phyloP scores from a whole-genome alignment of 2,888 invertebrate species.

The Tribolium freemani region DNA sequence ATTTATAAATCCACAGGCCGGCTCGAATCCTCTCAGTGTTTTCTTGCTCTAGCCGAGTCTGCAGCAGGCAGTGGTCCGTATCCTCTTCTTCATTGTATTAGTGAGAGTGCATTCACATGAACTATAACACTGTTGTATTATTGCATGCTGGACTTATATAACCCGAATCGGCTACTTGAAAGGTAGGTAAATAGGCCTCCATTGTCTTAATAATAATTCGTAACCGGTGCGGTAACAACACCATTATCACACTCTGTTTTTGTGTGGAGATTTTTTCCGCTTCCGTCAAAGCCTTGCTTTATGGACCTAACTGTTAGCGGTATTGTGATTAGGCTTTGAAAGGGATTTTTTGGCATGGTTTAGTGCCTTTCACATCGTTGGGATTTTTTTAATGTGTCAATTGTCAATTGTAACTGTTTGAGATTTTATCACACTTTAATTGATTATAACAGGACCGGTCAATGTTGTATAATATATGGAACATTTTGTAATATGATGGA shows the following conservation, averaged over 20 bases:
- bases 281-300: too few species aligned
- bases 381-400: too few species aligned
- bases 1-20: slow-evolving; percentile 39
- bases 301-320: too few species aligned
- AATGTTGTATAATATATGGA: too few species aligned
- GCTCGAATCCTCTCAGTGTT: slow-evolving; percentile 40
- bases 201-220: slow-evolving; percentile 6
- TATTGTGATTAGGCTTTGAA: too few species aligned
- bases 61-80: slow-evolving; percentile 25
- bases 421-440: too few species aligned
- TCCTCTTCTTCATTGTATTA: slow-evolving; percentile 21
- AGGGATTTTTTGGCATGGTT: too few species aligned
- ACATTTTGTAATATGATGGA: too few species aligned
- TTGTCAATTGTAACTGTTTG: too few species aligned
- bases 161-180: slow-evolving; percentile 5
- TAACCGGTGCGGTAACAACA: not conserved
- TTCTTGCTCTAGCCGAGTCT: slow-evolving; percentile 15
- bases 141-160: slow-evolving; percentile 33
- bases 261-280: not conserved
- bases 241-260: too few species aligned
- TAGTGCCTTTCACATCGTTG: too few species aligned
- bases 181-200: slow-evolving; percentile 13
- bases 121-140: slow-evolving; percentile 7
- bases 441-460: too few species aligned
- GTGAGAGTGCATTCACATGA: slow-evolving; percentile 45